phyloP scores from a whole-genome alignment of 2,888 invertebrate species.

The Amblyteles armatorius region DNA sequence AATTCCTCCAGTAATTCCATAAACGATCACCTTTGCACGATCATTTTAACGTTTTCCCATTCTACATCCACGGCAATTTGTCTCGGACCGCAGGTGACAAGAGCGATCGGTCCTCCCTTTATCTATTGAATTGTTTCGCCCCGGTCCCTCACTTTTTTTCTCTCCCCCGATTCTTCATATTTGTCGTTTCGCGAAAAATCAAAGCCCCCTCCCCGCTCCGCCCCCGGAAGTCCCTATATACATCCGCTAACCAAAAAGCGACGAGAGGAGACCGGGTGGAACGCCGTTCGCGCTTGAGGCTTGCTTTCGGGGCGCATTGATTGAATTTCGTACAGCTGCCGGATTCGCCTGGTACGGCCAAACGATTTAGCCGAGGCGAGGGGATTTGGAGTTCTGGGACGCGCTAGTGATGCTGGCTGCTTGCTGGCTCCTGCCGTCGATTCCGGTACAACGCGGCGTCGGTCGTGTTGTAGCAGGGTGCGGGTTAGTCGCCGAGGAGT shows the following conservation, averaged over 20 bases:
- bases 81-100: background rate
- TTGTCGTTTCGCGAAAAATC: background rate
- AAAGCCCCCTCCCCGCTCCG: background rate
- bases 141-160: background rate
- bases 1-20: background rate
- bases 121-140: background rate
- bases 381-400: slow-evolving; percentile 70
- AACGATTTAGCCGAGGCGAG: slow-evolving; percentile 54
- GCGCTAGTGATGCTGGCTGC: slow-evolving; percentile 46
- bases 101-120: background rate
- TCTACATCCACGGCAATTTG: background rate
- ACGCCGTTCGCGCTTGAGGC: slow-evolving; percentile 65
- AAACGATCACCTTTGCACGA: background rate
- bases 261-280: background rate
- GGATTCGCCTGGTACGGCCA: slow-evolving; percentile 49
- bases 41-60: background rate
- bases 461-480: slow-evolving; percentile 11
- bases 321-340: slow-evolving; percentile 76
- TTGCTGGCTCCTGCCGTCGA: slow-evolving; percentile 27
- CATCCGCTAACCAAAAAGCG: slow-evolving; percentile 11
- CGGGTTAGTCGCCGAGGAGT: slow-evolving; percentile 38
- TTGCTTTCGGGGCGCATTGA: slow-evolving; percentile 76
- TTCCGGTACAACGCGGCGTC: slow-evolving; percentile 4
- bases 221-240: background rate
- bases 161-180: background rate